Conservation (phyloP, 92 coral and sea anemone genomes). For the Galaxea fascicularis region DNA sequence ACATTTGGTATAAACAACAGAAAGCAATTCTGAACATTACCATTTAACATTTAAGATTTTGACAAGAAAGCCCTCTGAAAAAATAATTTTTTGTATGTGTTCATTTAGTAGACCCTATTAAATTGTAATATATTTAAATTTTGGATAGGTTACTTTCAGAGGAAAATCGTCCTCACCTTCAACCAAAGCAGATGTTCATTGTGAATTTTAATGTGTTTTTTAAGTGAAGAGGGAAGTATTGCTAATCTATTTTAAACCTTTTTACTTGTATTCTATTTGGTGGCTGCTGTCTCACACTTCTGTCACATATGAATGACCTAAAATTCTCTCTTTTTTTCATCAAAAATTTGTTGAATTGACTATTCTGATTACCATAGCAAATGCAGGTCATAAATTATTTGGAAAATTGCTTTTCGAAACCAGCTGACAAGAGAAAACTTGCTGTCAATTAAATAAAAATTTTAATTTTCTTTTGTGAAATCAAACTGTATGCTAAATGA, state of each 20-base stretch:
- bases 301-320: not conserved
- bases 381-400: not conserved
- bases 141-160: constrained; percentile 4
- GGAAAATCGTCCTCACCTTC: not conserved
- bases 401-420: constrained; percentile 13
- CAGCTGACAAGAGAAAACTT: constrained; percentile 13
- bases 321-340: not conserved
- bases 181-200: constrained; percentile 7
- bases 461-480: constrained; percentile 4
- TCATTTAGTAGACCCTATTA: not conserved
- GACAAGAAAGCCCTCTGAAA: not conserved
- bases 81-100: not conserved
- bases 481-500: not conserved
- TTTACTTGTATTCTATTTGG: not conserved
- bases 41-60: not conserved
- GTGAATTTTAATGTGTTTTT: not conserved
- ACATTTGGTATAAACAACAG: not conserved
- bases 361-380: constrained; percentile 30
- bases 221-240: not conserved
- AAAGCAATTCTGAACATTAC: not conserved
- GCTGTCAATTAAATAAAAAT: not conserved
- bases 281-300: not conserved
- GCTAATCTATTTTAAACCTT: not conserved
- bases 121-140: not conserved
- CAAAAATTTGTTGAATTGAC: not conserved